phyloP scores from a whole-genome alignment of 1,140 invertebrate species.

The Oppia nitens region DNA sequence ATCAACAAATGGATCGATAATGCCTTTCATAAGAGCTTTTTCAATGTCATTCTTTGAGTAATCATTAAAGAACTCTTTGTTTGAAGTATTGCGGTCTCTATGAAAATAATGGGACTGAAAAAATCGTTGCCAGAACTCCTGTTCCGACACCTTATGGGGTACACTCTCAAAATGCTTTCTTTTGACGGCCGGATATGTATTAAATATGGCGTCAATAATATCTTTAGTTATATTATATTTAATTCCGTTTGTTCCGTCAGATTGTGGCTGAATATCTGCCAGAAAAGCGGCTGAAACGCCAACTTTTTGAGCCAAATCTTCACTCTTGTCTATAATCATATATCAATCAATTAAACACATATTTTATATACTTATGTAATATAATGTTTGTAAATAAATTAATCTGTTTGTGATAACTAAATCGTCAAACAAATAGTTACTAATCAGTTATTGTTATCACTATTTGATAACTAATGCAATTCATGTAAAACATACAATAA shows the following conservation, averaged over 20 bases:
- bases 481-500: too few relatives aligned
- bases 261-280: constrained; percentile 88
- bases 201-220: constrained; percentile 94
- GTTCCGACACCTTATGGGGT: constrained; percentile 80
- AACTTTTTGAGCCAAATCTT: constrained; percentile 22
- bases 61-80: constrained; percentile 77
- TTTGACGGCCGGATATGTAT: constrained; percentile 95
- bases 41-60: constrained; percentile 79
- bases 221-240: constrained; percentile 94
- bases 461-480: too few relatives aligned
- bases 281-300: constrained; percentile 24
- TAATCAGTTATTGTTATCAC: too few relatives aligned
- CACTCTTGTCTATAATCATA: neutral
- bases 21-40: constrained; percentile 54
- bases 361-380: too few relatives aligned
- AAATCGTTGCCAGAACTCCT: constrained; percentile 98
- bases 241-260: constrained; percentile 80
- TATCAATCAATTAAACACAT: too few relatives aligned
- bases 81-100: constrained; percentile 56
- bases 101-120: constrained; percentile 99
- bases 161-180: constrained; percentile 93
- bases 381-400: too few relatives aligned
- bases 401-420: too few relatives aligned
- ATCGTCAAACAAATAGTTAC: too few relatives aligned
- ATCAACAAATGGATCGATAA: constrained; percentile 61